Evolutionary conservation across 30 jellyfish, hydroid and myxozoan species (phyloP), one percentile per base, ranked within the genome.

Genomic region (Aurelia aurita): DNA sequence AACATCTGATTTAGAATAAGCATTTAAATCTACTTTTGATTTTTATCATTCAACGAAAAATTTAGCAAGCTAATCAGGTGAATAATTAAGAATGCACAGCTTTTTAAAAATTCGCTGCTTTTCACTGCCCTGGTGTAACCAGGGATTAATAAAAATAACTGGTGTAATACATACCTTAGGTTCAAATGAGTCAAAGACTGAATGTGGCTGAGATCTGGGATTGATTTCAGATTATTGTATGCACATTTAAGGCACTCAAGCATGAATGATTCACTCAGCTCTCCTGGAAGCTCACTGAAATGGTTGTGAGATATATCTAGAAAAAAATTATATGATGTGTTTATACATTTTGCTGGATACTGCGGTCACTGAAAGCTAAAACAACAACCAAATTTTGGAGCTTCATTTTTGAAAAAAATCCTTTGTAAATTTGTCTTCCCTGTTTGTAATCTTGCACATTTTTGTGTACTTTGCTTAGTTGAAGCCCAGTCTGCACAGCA

Each of bases 211-310:
- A 93, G 84, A 62, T 93, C 98, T 7, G 97, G 92, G 15, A 93
- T 74, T 11, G 77, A 29, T 74, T 85, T 85, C 27, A 93, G 72
- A 51, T 60, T 60, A 58, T 93, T 93, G 79, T 78, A 84, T 19
- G 97, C 80, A 54, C 92, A 87, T 49, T 71, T 77, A 12, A 93
- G 78, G 67, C 82, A 74, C 70, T 93, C 98, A 82, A 93, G 32
- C 98, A 93, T 93, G 74, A 89, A 87, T 18, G 93, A 87, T 9
- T 89, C 72, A 3, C 79, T 67, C 19, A 93, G 79, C 82, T 93
- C 98, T 31, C 69, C 90, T 14, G 98, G 98, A n/a, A 93, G 89
- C 64, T 93, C 98, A 22, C 72, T 43, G 51, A 93, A 93, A 54
- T 92, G 66, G 86, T 93, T 93, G 74, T 84, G 74, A 26, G 98